Base-by-base conservation (phyloP, 2,113 vertebrate genomes). In the Bucco capensis region DNA sequence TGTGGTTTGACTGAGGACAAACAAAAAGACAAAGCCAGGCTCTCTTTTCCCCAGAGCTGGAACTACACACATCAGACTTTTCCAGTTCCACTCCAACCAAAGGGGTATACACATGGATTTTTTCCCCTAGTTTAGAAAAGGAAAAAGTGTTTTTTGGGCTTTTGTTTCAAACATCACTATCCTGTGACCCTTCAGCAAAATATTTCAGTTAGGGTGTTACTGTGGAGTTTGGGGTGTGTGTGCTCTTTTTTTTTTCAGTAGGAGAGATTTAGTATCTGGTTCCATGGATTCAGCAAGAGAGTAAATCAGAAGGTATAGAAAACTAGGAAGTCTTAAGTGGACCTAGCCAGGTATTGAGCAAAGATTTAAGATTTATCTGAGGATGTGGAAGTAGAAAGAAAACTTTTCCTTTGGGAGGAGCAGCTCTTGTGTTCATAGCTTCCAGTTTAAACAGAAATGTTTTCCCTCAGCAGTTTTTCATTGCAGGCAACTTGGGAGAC, bases 111-210 rank as follows among this genome's bases (percentile, higher is more conserved):
- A 10, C 4, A 1, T 14, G 30, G 35, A 42, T 74, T 91, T 83
- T 37, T 70, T 54, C 19, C 19, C 35, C 62, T 57, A 70, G 53
- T 91, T 94, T 80, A 89, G 60, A 79, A 80, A 87, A 86, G 47
- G 7, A 82, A 83, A 70, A 91, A 54, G 8, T 51, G 56, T 74
- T 90, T 88, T 5, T 74, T 44, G 27, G 47, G 58, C 14, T 88
- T 94, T 95, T 85, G 62, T 80, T 91, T 83, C 42, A 89, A 83
- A 91, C 89, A 70, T 83, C 67, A 92, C 38, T 77, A 54, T 0
- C 1, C 30, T 80, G 35, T 67, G 72, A 38, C 19, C 83, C 89
- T 85, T 84, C 77, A 92, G 61, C 66, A 89, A 95, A 90, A 75
- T 78, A 86, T 72, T 92, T 86, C 80, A 89, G 67, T 81, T 81